Base-by-base conservation (phyloP, 2,888 invertebrate genomes). In the Escarpia spicata region DNA sequence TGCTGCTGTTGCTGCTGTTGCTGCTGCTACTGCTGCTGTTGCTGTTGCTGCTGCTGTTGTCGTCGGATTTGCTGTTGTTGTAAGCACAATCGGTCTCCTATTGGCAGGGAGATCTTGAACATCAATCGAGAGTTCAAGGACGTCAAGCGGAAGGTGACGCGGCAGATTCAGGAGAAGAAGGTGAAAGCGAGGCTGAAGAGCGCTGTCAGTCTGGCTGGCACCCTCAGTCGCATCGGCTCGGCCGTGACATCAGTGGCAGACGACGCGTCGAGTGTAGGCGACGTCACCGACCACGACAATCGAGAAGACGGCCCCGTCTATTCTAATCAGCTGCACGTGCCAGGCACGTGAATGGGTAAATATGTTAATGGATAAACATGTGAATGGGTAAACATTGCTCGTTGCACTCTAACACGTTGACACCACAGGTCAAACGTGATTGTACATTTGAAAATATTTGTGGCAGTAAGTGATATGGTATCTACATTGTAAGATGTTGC, bases 91-190 rank as follows among this genome's bases (percentile, higher is more conserved):
- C 26, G 75, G 15, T 19, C n/a, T 75, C 75, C 75, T 75, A 26
- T 75, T n/a, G 75, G 3, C 92, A 94, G 94, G 92, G 94, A 94
- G 92, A 93, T 94, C 45, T 60, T 94, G 90, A 94, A 94, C 92
- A 94, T 94, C 92, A 94, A 94, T 92, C 92, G 92, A 37, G 94
- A 94, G 90, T 94, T 93, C 91, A 92, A 93, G 91, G 93, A 93
- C 58, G 92, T 94, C 45, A 94, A 94, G 92, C 60, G 92, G 91
- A 93, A 93, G 92, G 93, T 93, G 43, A 92, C n/a, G 26, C 89
- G 93, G 37, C 52, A 92, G 60, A 92, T 93, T 8, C 91, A 92
- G 52, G 92, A 91, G 90, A 93, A 93, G 58, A 93, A 93, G 91
- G 91, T 91, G 37, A 43, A 26, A n/a, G 75, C 75, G 75, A 75